Base-by-base conservation (phyloP, 2,113 vertebrate species). In the Oreochromis tanganicae region DNA sequence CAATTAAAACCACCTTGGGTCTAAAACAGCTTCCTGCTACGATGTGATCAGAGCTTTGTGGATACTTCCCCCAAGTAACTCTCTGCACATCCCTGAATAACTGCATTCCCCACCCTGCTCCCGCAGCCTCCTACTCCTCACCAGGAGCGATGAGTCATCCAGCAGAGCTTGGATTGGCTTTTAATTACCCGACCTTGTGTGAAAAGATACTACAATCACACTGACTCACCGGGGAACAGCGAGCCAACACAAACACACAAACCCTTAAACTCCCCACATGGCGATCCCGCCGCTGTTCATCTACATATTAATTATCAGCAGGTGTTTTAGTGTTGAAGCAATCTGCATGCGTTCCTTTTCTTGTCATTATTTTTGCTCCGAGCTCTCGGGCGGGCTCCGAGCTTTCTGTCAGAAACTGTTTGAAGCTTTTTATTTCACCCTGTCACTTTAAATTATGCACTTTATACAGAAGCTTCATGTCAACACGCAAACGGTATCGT, bases 181-280 rank as follows among this genome's bases (percentile, higher is more conserved):
- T 95, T 95, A 95, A 95, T 96, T 93, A 95, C 86, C 87, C 82
- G 82, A 89, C 92, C 90, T 92, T 85, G 94, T 92, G 87, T 90
- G 85, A 81, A 71, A 91, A 82, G 56, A 93, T 88, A 66, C 80
- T 83, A 83, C 48, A 82, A 75, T 85, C 78, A 80, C 80, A 27
- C 41, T 73, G 80, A 87, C 82, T 83, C 71, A 61, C 59, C 16
- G 24, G 7, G 50, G 81, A 86, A 86, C 21, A 71, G 46, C 48
- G 41, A 3, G 2, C n/a, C 54, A 32, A 14, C 80, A 85, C 73
- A 82, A 24, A 85, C 7, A n/a, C 81, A 43, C 57, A 50, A 43
- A 9, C 36, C 5, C 17, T 81, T 16, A 63, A 63, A 66, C 48
- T 13, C 36, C 27, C 6, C 10, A 13, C 43, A 32, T 29, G 46